Evolutionary conservation across 2,888 invertebrate species (phyloP), one percentile per base, ranked within the genome.

Genomic region (Xestobium rufovillosum): DNA sequence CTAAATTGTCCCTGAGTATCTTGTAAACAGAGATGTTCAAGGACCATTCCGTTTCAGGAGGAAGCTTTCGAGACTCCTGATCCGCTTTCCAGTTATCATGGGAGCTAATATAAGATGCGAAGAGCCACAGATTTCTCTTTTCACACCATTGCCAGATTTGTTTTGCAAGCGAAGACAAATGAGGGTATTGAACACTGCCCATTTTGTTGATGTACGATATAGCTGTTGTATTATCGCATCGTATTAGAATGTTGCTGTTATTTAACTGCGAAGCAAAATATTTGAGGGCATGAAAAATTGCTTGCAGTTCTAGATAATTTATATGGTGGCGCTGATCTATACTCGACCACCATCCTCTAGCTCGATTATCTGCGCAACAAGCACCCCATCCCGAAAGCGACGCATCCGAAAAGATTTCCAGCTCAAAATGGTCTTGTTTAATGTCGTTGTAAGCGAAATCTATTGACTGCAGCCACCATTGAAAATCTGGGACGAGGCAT

Each of bases 141-240:
- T 49, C 43, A n/a, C 42, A 46, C 44, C 42, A 50, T 13, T 44
- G 31, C 43, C 47, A 50, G 30, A 49, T 46, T n/a, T 44, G 25
- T 19, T 37, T 27, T 0, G 50, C 36, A n/a, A 47, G 10, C n/a
- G 30, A 26, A 26, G 39, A 39, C 4, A 50, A 26, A 4, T 36
- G 29, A 2, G 34, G 34, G 25, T 38, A 41, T 14, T 43, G 35
- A 4, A 45, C 36, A 13, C 48, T 44, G 2, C 48, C 44, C 44
- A 49, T 50, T 6, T 34, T 42, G 26, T 49, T 52, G 3, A 50
- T 26, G 14, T 49, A 48, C 3, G 47, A 27, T 2, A 51, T 35
- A 2, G 50, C 46, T 2, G 49, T 48, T 2, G 41, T 52, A 19
- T 50, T 50, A 34, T 50, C 50, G 2, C 44, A 32, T 25, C 50